Percentiles rank a stretch among this genome's conserved stretches.
These are phyloP conservation scores for Rhadina sibilatrix DNA, from an alignment of 2,113 vertebrate genomes.

Conservation along the genomic window DNA sequence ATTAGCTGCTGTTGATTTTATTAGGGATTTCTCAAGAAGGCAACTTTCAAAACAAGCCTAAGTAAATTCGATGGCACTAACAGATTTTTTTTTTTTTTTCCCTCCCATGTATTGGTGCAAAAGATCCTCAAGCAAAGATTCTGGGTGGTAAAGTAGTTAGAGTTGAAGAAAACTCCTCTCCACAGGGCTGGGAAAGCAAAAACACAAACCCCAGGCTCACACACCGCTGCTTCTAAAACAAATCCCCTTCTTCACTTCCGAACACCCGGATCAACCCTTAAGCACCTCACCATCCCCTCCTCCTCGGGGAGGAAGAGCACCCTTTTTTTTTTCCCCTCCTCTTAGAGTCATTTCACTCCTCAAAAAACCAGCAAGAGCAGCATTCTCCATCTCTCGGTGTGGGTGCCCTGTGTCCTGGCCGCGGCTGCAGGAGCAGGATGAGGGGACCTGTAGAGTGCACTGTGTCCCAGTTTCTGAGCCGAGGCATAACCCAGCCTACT, in stretches of 20 bases:
- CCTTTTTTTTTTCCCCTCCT: neutral
- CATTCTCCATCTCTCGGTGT: neutral
- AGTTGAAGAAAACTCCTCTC: neutral
- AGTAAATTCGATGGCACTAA: neutral
- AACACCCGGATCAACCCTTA: neutral
- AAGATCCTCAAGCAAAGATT: neutral
- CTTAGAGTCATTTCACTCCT: neutral
- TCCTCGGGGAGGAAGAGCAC: neutral
- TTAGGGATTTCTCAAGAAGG: neutral
- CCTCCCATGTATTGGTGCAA: neutral
- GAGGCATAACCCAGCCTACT: neutral
- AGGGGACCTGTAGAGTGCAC: conserved; percentile 48
- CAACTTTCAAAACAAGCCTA: neutral
- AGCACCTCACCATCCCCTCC: neutral
- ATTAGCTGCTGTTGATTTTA: neutral
- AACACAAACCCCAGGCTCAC: neutral
- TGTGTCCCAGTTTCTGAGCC: neutral
- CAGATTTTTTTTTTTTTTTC: neutral
- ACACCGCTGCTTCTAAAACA: neutral
- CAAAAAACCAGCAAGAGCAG: neutral
- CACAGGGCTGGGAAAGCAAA: neutral
- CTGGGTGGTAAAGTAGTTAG: neutral
- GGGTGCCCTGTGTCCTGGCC: neutral
- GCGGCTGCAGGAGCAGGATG: neutral
- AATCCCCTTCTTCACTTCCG: neutral